Percentiles rank a stretch among this genome's conserved stretches.
Conservation (phyloP, 2,797 vertebrate species). For the Pangasius macronema region DNA sequence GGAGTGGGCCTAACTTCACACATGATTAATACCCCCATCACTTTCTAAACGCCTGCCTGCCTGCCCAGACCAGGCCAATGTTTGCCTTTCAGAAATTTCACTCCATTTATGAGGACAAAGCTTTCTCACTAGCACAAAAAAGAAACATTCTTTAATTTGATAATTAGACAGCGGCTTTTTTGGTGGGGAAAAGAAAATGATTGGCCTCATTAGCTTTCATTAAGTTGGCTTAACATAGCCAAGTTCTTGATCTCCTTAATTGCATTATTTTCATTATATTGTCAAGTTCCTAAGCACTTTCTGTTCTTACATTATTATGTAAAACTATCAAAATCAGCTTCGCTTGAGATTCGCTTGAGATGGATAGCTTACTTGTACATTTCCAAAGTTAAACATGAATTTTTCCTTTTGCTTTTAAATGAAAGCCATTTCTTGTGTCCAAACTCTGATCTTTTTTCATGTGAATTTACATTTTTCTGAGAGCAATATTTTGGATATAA, state of each 20-base stretch:
- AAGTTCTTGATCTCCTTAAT: constrained; percentile 44
- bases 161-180: constrained; percentile 78
- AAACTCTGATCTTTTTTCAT: not conserved
- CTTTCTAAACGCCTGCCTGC: constrained; percentile 78
- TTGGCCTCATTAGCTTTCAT: constrained; percentile 83
- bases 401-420: constrained; percentile 14
- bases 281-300: constrained; percentile 29
- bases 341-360: not conserved
- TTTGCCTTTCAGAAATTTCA: constrained; percentile 74
- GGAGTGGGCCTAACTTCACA: constrained; percentile 77
- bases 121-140: constrained; percentile 60
- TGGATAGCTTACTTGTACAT: not conserved
- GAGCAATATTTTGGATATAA: not conserved
- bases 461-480: not conserved
- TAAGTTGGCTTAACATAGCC: constrained; percentile 55
- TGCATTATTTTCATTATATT: constrained; percentile 33
- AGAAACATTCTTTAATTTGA: constrained; percentile 83
- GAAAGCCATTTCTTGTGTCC: not conserved
- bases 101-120: constrained; percentile 64
- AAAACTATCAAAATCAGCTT: not conserved
- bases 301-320: constrained; percentile 7
- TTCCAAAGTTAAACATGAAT: not conserved
- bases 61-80: constrained; percentile 73
- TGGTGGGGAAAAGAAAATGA: constrained; percentile 76
- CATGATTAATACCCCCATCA: constrained; percentile 84